Percentiles rank a stretch among this genome's conserved stretches.
phyloP scores from a whole-genome alignment of 2,888 invertebrate species.

The Oligia latruncula region DNA sequence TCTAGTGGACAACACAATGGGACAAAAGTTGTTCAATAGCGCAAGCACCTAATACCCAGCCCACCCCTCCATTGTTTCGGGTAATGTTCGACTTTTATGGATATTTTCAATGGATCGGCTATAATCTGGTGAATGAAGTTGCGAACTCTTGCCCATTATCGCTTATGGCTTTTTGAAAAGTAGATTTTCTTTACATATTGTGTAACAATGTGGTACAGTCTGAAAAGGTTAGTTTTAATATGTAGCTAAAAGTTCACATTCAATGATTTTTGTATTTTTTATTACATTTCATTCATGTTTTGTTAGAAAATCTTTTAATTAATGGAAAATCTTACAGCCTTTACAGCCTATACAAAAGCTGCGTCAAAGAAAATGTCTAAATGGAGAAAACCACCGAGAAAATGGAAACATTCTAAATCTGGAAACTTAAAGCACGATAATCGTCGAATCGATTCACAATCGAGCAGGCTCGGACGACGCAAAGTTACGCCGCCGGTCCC shows the following conservation, averaged over 20 bases:
- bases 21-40: constrained; percentile 90
- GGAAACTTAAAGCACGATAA: constrained; percentile 62
- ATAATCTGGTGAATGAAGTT: constrained; percentile 88
- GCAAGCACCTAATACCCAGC: constrained; percentile 89
- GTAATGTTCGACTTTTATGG: constrained; percentile 90
- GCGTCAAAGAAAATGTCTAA: constrained; percentile 25
- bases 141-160: constrained; percentile 79
- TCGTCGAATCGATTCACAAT: constrained; percentile 54
- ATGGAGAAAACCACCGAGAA: constrained; percentile 14
- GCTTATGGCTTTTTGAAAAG: constrained; percentile 70
- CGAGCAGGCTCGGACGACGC: constrained; percentile 56
- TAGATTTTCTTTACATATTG: constrained; percentile 67
- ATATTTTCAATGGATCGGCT: constrained; percentile 90
- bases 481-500: constrained; percentile 68
- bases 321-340: neutral
- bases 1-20: constrained; percentile 89
- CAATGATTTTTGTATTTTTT: neutral
- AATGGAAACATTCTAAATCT: constrained; percentile 44
- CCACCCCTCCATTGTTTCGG: constrained; percentile 89
- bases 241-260: constrained; percentile 22
- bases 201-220: constrained; percentile 37
- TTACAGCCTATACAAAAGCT: neutral
- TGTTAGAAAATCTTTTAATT: constrained; percentile 1
- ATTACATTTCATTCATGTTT: constrained; percentile 10
- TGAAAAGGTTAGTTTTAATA: constrained; percentile 43